phyloP scores from a whole-genome alignment of 2,113 vertebrate species.

The Sinocyclocheilus anophthalmus region DNA sequence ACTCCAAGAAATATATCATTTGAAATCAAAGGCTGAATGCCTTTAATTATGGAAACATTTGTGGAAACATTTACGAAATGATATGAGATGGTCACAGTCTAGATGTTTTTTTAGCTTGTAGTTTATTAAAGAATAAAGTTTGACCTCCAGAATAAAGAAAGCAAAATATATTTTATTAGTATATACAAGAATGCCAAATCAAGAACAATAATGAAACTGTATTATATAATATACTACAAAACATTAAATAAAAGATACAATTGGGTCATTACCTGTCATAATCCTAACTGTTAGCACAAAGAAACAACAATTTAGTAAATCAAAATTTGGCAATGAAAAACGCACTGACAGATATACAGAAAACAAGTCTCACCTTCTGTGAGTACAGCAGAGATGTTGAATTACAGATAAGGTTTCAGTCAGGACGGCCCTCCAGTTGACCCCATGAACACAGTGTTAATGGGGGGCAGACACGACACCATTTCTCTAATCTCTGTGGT shows the following conservation, averaged over 20 bases:
- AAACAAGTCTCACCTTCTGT: conserved; percentile 28
- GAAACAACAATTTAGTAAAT: not conserved
- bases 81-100: not conserved
- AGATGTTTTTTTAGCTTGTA: not conserved
- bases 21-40: not conserved
- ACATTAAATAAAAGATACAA: not conserved
- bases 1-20: conserved; percentile 4
- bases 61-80: not conserved
- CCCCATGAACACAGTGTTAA: conserved; percentile 98
- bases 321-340: not conserved
- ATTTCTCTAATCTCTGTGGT: conserved; percentile 79
- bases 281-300: not conserved
- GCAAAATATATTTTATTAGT: not conserved
- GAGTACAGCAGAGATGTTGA: not conserved
- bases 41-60: not conserved
- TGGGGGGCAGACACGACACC: conserved; percentile 91
- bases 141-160: not conserved
- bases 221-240: not conserved
- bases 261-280: not conserved
- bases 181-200: conserved; percentile 7
- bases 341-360: not conserved
- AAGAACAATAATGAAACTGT: not conserved
- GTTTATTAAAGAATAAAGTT: not conserved
- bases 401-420: conserved; percentile 45
- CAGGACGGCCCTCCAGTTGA: conserved; percentile 80